Percentiles rank a stretch among this genome's conserved stretches.
These are phyloP conservation scores for Callithrix jacchus DNA, from an alignment of 2,113 vertebrate genomes.

Conservation along the genomic window DNA sequence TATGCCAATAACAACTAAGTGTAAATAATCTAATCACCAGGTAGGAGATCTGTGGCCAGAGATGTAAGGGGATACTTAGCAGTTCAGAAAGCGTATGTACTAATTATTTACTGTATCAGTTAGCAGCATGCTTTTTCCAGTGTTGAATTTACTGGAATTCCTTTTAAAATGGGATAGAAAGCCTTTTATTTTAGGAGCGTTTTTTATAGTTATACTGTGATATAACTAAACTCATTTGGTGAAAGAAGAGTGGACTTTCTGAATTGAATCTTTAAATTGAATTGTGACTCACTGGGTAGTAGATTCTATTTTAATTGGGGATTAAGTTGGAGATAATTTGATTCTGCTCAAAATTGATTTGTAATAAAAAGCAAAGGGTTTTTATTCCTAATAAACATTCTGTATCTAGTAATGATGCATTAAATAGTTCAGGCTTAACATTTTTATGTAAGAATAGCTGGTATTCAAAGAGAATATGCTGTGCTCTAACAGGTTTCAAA, in stretches of 20 bases:
- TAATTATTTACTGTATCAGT: not conserved
- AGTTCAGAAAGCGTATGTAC: not conserved
- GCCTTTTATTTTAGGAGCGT: conserved; percentile 25
- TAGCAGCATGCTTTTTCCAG: not conserved
- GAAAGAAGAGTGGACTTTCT: conserved; percentile 29
- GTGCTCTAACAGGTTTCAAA: not conserved
- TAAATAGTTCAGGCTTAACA: not conserved
- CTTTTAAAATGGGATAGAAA: not conserved
- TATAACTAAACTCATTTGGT: conserved; percentile 8
- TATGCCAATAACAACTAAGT: conserved; percentile 3
- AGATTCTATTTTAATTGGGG: conserved; percentile 18
- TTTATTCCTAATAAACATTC: not conserved
- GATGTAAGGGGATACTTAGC: not conserved
- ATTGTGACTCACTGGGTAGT: conserved; percentile 13
- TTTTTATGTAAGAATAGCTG: not conserved
- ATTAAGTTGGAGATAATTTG: not conserved
- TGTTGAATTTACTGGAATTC: not conserved
- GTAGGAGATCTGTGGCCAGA: not conserved
- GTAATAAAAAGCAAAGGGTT: not conserved
- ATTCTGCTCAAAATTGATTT: not conserved
- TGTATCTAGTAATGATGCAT: not conserved
- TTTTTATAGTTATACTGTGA: not conserved
- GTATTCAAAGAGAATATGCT: not conserved
- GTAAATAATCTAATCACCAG: not conserved
- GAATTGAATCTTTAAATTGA: conserved; percentile 46